A percentile compares a stretch with the other conserved stretches of the same genome.
phyloP scores from a whole-genome alignment of 1,140 invertebrate species.

The Trichomalopsis sarcophagae region DNA sequence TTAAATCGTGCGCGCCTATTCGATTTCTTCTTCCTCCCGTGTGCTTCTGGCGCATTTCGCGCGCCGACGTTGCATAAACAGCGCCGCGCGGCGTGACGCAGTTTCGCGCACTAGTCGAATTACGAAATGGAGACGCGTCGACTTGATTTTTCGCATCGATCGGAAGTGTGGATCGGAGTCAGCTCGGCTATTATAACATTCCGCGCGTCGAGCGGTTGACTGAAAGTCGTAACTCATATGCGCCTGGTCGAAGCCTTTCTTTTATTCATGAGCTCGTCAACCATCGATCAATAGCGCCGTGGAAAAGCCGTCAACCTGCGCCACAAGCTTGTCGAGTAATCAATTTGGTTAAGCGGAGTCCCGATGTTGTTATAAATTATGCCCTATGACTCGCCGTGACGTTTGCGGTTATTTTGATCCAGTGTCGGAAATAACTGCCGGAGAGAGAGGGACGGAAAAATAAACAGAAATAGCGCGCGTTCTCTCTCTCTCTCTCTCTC shows the following conservation, averaged over 20 bases:
- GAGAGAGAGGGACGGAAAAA: not conserved
- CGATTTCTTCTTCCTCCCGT: not conserved
- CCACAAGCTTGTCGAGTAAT: not conserved
- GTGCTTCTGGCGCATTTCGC: not conserved
- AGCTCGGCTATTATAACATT: no score
- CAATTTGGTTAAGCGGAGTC: not conserved
- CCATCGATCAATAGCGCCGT: no score
- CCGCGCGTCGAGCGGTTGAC: no score
- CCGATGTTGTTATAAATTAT: not conserved
- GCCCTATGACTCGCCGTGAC: not conserved
- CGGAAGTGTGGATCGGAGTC: no score
- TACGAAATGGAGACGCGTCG: not conserved
- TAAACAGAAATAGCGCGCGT: not conserved
- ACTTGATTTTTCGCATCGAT: no score
- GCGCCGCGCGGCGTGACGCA: not conserved
- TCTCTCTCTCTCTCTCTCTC: no score
- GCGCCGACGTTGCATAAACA: constrained; percentile 14
- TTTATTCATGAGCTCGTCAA: no score
- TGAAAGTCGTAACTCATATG: no score
- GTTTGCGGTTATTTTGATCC: not conserved
- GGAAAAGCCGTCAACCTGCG: no score
- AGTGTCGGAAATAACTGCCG: not conserved
- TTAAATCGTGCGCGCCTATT: not conserved
- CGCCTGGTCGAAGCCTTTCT: no score
- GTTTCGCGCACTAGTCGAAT: not conserved